A percentile compares a stretch with the other conserved stretches of the same genome.
These are phyloP conservation scores for Taphrorychus bicolor DNA, from an alignment of 2,888 invertebrate species.

Conservation along the genomic window DNA sequence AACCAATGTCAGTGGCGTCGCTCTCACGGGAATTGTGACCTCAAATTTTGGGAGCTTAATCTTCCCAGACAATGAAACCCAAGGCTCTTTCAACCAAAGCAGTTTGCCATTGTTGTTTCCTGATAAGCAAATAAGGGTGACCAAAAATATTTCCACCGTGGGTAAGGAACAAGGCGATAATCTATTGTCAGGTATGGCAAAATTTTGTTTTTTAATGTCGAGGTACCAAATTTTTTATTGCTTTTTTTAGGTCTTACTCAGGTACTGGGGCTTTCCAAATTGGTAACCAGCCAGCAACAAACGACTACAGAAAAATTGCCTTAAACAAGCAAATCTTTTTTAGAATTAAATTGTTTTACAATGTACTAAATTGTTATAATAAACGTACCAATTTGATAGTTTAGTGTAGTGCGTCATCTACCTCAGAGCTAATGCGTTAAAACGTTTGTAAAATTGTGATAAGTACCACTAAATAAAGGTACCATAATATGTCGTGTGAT, in stretches of 20 bases:
- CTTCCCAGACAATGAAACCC: conserved; percentile 44
- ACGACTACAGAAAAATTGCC: neutral
- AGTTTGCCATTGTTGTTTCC: conserved; percentile 48
- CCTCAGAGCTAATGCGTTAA: too few species aligned
- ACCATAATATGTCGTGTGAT: too few species aligned
- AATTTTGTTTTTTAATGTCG: neutral
- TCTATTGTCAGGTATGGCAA: conserved; percentile 46
- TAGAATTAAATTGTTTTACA: neutral
- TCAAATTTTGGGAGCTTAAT: conserved; percentile 57
- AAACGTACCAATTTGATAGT: neutral
- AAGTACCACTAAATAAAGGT: too few species aligned
- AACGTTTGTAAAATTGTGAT: too few species aligned
- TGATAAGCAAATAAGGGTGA: conserved; percentile 52
- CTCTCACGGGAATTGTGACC: conserved; percentile 62
- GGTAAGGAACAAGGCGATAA: conserved; percentile 48
- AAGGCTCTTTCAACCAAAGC: conserved; percentile 38
- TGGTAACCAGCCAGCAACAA: neutral
- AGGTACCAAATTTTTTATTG: too few species aligned
- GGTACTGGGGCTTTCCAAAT: conserved; percentile 26
- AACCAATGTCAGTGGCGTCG: conserved; percentile 64
- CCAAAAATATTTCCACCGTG: conserved; percentile 53
- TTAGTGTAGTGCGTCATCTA: too few species aligned
- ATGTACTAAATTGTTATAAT: too few species aligned
- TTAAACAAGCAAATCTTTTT: neutral
- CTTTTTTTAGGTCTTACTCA: conserved; percentile 31